Conservation (phyloP, 2,888 invertebrate genomes). For the Sialis fuliginosa region DNA sequence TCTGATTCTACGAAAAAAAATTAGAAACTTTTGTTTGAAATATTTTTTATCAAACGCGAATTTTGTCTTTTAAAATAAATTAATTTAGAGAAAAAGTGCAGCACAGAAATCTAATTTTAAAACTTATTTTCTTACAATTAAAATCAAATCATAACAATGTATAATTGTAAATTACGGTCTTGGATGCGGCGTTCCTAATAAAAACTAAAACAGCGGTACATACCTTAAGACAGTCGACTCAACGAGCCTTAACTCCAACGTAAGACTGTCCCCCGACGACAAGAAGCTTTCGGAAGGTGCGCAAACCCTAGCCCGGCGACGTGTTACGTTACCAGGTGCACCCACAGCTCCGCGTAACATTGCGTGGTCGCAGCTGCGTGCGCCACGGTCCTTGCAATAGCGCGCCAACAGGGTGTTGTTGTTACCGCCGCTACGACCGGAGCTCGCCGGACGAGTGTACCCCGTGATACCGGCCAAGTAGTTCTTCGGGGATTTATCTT, state of each 20-base stretch:
- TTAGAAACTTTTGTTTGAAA: no score
- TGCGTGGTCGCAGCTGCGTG: conserved; percentile 68
- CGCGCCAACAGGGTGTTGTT: conserved; percentile 65
- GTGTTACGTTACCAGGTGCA: conserved; percentile 21
- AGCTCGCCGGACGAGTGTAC: background rate
- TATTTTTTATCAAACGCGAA: no score
- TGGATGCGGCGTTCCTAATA: no score
- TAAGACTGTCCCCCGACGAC: conserved; percentile 63
- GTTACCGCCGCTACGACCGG: conserved; percentile 12
- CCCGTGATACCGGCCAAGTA: background rate
- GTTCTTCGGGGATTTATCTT: background rate
- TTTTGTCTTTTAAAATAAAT: no score
- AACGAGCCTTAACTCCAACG: conserved; percentile 58
- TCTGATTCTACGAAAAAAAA: no score
- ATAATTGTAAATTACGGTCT: no score
- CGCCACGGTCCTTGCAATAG: conserved; percentile 67
- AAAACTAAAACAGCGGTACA: no score
- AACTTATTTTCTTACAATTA: no score
- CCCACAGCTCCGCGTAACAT: conserved; percentile 26
- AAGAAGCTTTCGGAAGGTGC: conserved; percentile 66
- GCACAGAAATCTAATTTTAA: no score
- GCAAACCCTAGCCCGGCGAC: conserved; percentile 52
- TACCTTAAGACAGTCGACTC: conserved; percentile 75
- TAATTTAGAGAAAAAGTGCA: no score
- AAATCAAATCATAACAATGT: no score